Base-by-base conservation (phyloP, 2,888 invertebrate genomes). In the Onchidella celtica region DNA sequence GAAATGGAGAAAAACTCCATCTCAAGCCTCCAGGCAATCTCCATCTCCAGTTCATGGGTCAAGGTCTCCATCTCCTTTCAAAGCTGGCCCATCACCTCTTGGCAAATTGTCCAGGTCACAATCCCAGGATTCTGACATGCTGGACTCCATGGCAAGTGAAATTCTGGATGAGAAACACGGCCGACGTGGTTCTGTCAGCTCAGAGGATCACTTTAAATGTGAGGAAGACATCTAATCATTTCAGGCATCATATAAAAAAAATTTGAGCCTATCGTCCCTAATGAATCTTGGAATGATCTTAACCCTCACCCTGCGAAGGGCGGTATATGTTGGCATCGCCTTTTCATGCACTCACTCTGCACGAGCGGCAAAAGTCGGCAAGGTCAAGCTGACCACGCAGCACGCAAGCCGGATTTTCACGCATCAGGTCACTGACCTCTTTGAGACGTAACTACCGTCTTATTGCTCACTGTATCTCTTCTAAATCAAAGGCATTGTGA, bases 121-220 rank as follows among this genome's bases (percentile, higher is more conserved):
- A 27, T 88, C 88, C 11, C 88, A 87, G 76, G 90, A 89, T 79
- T 89, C 89, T 17, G 89, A 88, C 72, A 83, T 87, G n/a, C 85
- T 86, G 17, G 88, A 89, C 11, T 88, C 89, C 11, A 81, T 91
- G 34, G 84, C 82, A 34, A 89, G 89, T 83, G 90, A 90, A 59
- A 82, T 88, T 1, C 85, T 83, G 3, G 89, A 88, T 17, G 87
- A 86, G 47, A 38, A 9, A 40, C 36, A 47, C 24, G 34, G 68
- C 27, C 57, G 72, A 34, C 32, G 61, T n/a, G 81, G 79, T 14
- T 84, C 84, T 14, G 55, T 40, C 36, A 82, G 81, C 68, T 63
- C 79, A 55, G 81, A 81, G n/a, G 77, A 82, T 24, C 72, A 68
- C 9, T 59, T 84, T 11, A 69, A 76, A 47, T 69, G 84, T 82